Conservation (phyloP, 2,113 vertebrate species). For the Rhea pennata region DNA sequence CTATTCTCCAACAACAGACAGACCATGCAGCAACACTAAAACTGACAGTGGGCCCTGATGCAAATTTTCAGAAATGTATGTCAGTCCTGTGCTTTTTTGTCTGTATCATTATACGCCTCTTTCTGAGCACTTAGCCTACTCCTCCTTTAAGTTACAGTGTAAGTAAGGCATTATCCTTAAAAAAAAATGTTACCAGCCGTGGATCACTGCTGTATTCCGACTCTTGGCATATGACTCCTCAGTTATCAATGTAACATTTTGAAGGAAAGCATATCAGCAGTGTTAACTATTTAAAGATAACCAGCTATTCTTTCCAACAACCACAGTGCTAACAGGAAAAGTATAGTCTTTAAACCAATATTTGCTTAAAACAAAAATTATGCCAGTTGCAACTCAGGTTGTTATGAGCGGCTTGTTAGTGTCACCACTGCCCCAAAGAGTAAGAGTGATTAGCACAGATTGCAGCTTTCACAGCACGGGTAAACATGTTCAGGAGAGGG, state of each 20-base stretch:
- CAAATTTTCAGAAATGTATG: not conserved
- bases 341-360: not conserved
- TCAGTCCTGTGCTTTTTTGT: not conserved
- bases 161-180: not conserved
- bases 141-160: not conserved
- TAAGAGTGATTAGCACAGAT: not conserved
- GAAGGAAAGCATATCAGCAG: not conserved
- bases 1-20: not conserved
- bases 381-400: not conserved
- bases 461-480: not conserved
- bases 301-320: slow-evolving; percentile 10
- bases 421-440: not conserved
- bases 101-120: too few species aligned
- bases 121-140: not conserved
- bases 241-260: not conserved
- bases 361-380: not conserved
- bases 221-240: not conserved
- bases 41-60: not conserved
- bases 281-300: not conserved
- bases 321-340: not conserved
- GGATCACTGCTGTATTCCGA: not conserved
- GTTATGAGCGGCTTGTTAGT: not conserved
- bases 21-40: not conserved
- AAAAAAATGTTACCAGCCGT: not conserved
- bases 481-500: not conserved